These are phyloP conservation scores for Rhagoletis zephyria DNA, from an alignment of 1,140 invertebrate genomes.

Conservation along the genomic window DNA sequence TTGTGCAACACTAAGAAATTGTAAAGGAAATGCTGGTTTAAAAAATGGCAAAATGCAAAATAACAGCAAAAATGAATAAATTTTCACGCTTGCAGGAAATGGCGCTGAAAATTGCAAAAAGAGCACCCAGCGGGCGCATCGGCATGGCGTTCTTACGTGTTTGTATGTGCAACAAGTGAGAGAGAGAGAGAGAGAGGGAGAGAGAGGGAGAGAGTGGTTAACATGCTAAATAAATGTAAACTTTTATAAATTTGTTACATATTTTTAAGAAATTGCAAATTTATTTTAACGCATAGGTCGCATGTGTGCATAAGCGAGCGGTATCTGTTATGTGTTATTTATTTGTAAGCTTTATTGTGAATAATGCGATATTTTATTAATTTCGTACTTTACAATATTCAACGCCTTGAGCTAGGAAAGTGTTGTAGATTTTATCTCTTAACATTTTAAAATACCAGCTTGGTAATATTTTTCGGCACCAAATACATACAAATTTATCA, in stretches of 20 bases:
- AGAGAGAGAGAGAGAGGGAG: background rate
- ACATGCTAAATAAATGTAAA: background rate
- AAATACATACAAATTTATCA: too few relatives aligned
- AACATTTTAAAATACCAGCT: too few relatives aligned
- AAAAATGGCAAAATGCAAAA: background rate
- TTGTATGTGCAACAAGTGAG: background rate
- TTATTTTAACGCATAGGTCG: background rate
- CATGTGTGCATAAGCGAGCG: background rate
- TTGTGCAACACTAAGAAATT: slow-evolving; percentile 25
- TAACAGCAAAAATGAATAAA: slow-evolving; percentile 17
- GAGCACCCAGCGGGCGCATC: background rate
- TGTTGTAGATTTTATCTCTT: too few relatives aligned
- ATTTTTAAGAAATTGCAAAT: too few relatives aligned
- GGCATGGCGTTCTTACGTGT: background rate
- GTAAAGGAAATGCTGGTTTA: slow-evolving; percentile 10
- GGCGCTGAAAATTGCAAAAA: slow-evolving; percentile 48
- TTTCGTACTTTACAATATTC: background rate
- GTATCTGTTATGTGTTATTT: background rate
- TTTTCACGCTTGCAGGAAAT: slow-evolving; percentile 45
- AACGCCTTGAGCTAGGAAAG: too few relatives aligned
- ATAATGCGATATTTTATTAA: too few relatives aligned
- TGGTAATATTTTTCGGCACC: too few relatives aligned
- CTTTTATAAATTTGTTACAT: background rate
- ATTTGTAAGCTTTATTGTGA: background rate
- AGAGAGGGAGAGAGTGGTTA: background rate